These are phyloP conservation scores for Laodelphax striatellus DNA, from an alignment of 1,140 invertebrate species.

Conservation along the genomic window DNA sequence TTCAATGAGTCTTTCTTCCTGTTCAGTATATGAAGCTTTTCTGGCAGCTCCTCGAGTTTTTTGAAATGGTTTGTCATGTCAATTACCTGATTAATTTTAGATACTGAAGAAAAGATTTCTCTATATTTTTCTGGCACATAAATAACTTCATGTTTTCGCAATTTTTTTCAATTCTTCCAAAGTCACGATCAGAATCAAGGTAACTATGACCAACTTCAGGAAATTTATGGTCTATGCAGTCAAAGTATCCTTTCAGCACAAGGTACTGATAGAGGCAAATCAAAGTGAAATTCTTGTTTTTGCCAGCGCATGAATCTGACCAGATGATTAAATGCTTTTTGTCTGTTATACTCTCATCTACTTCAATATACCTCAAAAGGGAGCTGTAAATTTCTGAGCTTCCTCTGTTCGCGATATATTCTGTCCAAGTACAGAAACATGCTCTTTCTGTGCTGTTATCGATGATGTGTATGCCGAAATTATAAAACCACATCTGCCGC, in stretches of 20 bases:
- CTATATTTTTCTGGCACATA: conserved; percentile 2
- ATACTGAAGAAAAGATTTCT: background rate
- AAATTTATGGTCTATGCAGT: conserved; percentile 10
- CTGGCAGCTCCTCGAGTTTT: background rate
- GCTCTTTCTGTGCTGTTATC: conserved; percentile 1
- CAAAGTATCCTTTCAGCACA: conserved; percentile 11
- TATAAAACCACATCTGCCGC: conserved; percentile 20
- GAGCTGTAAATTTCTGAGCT: conserved; percentile 8
- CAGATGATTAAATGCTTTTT: conserved; percentile 11
- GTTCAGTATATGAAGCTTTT: background rate
- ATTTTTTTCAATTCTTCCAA: conserved; percentile 14
- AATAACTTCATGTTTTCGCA: background rate
- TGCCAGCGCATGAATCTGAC: conserved; percentile 5
- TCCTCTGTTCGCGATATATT: conserved; percentile 5
- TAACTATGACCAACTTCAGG: conserved; percentile 12
- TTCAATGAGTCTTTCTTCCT: background rate
- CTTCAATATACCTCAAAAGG: conserved; percentile 9
- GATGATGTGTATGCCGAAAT: conserved; percentile 7
- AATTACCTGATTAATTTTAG: conserved; percentile 5
- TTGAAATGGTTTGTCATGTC: conserved; percentile 12
- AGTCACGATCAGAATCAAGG: conserved; percentile 16
- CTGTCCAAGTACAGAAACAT: conserved; percentile 9
- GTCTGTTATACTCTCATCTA: conserved; percentile 3
- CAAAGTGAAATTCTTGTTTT: conserved; percentile 12
- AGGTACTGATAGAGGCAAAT: conserved; percentile 13